These are phyloP conservation scores for Clostera curtula DNA, from an alignment of 2,888 invertebrate species.

Conservation along the genomic window DNA sequence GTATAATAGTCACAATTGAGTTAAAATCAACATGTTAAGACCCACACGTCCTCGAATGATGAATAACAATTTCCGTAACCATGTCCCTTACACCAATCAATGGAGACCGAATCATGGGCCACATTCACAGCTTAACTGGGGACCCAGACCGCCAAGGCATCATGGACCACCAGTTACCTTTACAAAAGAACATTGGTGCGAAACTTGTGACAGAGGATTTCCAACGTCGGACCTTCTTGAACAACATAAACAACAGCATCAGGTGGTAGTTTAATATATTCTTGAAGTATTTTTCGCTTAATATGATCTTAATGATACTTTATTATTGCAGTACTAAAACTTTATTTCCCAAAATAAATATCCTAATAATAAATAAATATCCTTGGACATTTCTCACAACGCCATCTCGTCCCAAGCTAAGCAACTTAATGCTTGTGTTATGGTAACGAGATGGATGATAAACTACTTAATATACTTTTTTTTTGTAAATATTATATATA, in stretches of 20 bases:
- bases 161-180: slow-evolving; percentile 8
- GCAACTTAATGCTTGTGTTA: too few relatives aligned
- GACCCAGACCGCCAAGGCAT: slow-evolving; percentile 9
- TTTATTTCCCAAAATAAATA: too few relatives aligned
- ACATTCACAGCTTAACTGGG: slow-evolving; percentile 11
- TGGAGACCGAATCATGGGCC: slow-evolving; percentile 18
- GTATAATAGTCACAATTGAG: too few relatives aligned
- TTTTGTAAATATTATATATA: too few relatives aligned
- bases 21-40: slow-evolving; percentile 16
- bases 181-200: slow-evolving; percentile 77
- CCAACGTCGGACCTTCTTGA: slow-evolving; percentile 72
- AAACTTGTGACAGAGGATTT: slow-evolving; percentile 88
- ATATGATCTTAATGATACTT: too few relatives aligned
- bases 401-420: too few relatives aligned
- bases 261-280: slow-evolving; percentile 37
- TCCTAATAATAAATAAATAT: too few relatives aligned
- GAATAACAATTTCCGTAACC: slow-evolving; percentile 15
- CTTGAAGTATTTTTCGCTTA: too few relatives aligned
- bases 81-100: slow-evolving; percentile 17
- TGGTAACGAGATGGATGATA: too few relatives aligned
- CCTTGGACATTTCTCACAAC: too few relatives aligned
- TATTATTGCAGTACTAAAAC: too few relatives aligned
- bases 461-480: too few relatives aligned
- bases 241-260: slow-evolving; percentile 83
- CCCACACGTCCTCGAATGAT: slow-evolving; percentile 13